These are phyloP conservation scores for Cynodonichthys magdalenae DNA, from an alignment of 2,797 vertebrate genomes.

Conservation along the genomic window DNA sequence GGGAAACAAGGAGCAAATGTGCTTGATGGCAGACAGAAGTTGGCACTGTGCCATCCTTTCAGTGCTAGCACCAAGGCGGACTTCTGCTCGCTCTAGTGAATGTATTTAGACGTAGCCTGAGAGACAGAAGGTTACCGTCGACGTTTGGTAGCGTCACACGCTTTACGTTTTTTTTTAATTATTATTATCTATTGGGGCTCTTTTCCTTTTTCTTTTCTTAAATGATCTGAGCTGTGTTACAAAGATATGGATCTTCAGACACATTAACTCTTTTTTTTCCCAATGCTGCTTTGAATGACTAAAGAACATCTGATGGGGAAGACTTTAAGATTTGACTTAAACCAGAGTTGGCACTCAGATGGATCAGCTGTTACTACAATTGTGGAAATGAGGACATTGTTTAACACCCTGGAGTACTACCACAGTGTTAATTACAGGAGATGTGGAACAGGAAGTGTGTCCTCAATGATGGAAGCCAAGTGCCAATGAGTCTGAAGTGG, in stretches of 20 bases:
- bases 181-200: constrained; percentile 20
- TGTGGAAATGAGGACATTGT: constrained; percentile 24
- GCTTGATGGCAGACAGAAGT: constrained; percentile 93
- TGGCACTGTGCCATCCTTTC: constrained; percentile 99
- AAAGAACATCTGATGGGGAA: constrained; percentile 51
- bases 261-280: constrained; percentile 36
- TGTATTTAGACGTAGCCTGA: constrained; percentile 88
- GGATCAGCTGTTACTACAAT: constrained; percentile 40
- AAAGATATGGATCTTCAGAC: constrained; percentile 31
- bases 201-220: constrained; percentile 24
- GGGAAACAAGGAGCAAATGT: constrained; percentile 95
- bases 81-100: constrained; percentile 83
- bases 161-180: constrained; percentile 13
- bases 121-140: constrained; percentile 64
- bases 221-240: constrained; percentile 18
- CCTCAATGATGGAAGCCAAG: constrained; percentile 28
- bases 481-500: constrained; percentile 15
- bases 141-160: constrained; percentile 67
- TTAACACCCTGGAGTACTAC: constrained; percentile 21
- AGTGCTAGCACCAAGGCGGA: constrained; percentile 94
- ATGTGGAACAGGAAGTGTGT: constrained; percentile 53
- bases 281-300: constrained; percentile 38
- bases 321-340: constrained; percentile 35
- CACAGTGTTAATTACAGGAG: constrained; percentile 29
- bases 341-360: constrained; percentile 20